Evolutionary conservation across 2,113 vertebrate species (phyloP).

Genomic region (Heterocephalus glaber): DNA sequence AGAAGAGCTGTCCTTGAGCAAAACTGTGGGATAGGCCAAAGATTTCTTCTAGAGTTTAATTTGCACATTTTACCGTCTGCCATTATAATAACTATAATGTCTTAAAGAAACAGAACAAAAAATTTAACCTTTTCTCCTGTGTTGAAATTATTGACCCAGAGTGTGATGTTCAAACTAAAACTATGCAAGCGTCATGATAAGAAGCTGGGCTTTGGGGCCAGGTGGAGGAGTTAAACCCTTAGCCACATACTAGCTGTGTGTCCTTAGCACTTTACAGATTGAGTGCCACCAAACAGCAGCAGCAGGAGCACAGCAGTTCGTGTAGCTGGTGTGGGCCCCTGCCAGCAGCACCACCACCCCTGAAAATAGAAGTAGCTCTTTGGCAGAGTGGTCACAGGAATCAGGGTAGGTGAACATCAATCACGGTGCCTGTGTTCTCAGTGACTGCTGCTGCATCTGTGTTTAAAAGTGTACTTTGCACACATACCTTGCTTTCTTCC

Average conservation of each 20-base stretch:
- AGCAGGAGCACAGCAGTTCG: no score
- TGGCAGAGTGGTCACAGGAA: background rate
- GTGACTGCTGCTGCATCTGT: background rate
- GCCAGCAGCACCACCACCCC: background rate
- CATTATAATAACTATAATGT: background rate
- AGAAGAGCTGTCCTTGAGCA: background rate
- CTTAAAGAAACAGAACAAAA: background rate
- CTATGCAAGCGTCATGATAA: background rate
- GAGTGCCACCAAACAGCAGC: no score
- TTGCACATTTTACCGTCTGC: background rate
- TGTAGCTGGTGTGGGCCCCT: no score
- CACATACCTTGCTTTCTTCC: background rate
- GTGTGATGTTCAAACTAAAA: background rate
- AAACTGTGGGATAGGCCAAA: background rate
- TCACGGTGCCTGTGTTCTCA: rapidly evolving
- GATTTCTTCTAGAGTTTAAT: background rate
- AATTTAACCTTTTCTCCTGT: background rate
- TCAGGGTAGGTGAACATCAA: no score
- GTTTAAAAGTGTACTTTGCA: background rate
- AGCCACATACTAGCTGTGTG: background rate
- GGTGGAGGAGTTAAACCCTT: background rate
- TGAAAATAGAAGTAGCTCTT: background rate
- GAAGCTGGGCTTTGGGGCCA: background rate
- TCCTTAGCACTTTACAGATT: background rate
- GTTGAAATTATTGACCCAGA: background rate